Percentiles rank a stretch among this genome's conserved stretches.
phyloP scores from a whole-genome alignment of 2,797 vertebrate genomes.

The Echiichthys vipera region DNA sequence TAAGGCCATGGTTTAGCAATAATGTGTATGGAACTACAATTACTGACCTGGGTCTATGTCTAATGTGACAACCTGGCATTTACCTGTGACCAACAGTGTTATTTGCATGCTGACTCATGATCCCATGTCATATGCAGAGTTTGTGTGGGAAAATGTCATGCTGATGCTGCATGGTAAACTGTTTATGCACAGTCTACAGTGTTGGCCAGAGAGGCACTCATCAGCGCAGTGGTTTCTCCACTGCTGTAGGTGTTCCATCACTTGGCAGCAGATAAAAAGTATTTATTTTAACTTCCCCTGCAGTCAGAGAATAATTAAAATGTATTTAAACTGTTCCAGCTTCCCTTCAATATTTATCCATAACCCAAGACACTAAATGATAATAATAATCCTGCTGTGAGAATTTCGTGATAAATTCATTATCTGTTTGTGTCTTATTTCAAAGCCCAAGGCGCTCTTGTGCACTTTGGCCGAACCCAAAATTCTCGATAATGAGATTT shows the following conservation, averaged over 20 bases:
- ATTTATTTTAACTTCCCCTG: constrained; percentile 67
- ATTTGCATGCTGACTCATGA: constrained; percentile 8
- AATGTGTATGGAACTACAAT: not conserved
- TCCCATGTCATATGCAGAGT: not conserved
- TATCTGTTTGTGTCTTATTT: constrained; percentile 76
- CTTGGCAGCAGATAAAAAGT: constrained; percentile 85
- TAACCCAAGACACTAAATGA: constrained; percentile 82
- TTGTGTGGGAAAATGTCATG: constrained; percentile 18
- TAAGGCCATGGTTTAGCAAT: constrained; percentile 16
- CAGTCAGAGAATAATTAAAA: constrained; percentile 85
- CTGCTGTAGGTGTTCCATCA: constrained; percentile 77
- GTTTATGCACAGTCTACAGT: constrained; percentile 45
- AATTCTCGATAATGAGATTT: constrained; percentile 52
- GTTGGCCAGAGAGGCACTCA: constrained; percentile 50
- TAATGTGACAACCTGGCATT: constrained; percentile 19
- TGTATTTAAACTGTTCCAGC: constrained; percentile 78
- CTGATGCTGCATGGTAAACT: constrained; percentile 51
- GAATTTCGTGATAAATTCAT: constrained; percentile 82
- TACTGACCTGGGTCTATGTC: constrained; percentile 5
- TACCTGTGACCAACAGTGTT: not conserved
- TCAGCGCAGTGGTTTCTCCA: constrained; percentile 51
- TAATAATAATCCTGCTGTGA: constrained; percentile 79
- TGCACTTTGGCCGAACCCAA: constrained; percentile 81
- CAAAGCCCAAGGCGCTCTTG: constrained; percentile 61
- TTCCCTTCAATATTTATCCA: constrained; percentile 84